These are phyloP conservation scores for Deilephila porcellus DNA, from an alignment of 2,888 invertebrate species.

Conservation along the genomic window DNA sequence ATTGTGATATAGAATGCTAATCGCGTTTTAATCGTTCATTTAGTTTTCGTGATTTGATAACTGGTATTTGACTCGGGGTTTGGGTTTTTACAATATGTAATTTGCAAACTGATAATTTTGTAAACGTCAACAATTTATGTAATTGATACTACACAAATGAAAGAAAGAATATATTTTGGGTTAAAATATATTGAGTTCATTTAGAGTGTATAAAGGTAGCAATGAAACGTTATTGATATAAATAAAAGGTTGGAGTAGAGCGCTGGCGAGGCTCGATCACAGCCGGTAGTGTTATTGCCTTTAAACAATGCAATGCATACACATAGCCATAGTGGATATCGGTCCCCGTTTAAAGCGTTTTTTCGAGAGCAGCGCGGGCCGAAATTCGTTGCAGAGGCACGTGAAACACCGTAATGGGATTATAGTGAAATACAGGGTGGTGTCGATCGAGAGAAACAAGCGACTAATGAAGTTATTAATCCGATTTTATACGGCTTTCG, in stretches of 20 bases:
- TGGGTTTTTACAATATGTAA: not conserved
- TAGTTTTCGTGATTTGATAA: conserved; percentile 24
- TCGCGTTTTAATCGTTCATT: conserved; percentile 22
- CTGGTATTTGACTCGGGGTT: not conserved
- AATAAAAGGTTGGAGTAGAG: not conserved
- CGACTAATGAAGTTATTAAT: conserved; percentile 85
- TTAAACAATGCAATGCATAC: conserved; percentile 17
- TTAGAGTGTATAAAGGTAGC: not conserved
- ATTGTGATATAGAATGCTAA: conserved; percentile 21
- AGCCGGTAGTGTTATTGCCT: conserved; percentile 12
- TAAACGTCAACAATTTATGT: not conserved
- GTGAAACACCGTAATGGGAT: conserved; percentile 75
- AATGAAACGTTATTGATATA: not conserved
- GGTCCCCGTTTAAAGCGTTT: conserved; percentile 37
- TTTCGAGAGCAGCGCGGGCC: conserved; percentile 47
- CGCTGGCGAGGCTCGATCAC: not conserved
- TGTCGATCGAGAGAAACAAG: conserved; percentile 82
- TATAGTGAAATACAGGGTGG: conserved; percentile 80
- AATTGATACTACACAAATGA: too few species aligned
- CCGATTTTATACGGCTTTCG: conserved; percentile 78
- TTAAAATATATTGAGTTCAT: not conserved
- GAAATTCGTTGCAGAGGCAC: conserved; percentile 67
- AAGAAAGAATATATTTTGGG: not conserved
- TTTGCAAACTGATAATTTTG: not conserved
- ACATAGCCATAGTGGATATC: conserved; percentile 17